Percentiles rank a stretch among this genome's conserved stretches.
These are phyloP conservation scores for Bradysia coprophila DNA, from an alignment of 1,140 invertebrate species.

Conservation along the genomic window DNA sequence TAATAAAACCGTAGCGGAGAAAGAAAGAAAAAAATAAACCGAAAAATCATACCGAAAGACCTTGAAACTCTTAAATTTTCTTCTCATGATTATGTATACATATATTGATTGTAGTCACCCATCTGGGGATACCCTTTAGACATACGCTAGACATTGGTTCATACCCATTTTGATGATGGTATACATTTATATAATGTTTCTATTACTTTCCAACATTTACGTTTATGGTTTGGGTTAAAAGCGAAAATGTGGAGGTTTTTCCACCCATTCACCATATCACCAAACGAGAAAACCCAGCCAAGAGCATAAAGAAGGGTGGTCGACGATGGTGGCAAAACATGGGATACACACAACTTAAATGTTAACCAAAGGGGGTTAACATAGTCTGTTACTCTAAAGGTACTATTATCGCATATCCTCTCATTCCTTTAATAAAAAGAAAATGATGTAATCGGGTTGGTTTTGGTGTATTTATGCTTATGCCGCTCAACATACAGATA, in stretches of 20 bases:
- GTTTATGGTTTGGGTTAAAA: neutral
- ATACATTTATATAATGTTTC: neutral
- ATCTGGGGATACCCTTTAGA: neutral
- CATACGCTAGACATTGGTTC: neutral
- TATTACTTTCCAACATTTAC: neutral
- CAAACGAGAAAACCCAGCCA: no score
- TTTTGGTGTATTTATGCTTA: no score
- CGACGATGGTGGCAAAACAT: neutral
- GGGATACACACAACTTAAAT: no score
- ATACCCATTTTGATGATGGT: neutral
- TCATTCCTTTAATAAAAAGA: neutral
- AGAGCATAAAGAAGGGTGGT: neutral
- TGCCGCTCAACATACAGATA: no score
- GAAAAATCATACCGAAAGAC: no score
- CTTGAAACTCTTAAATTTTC: conserved; percentile 1
- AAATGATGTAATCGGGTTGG: neutral
- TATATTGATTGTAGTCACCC: neutral
- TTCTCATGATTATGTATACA: no score
- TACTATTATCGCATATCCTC: neutral
- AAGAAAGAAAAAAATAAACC: no score
- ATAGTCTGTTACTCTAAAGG: neutral
- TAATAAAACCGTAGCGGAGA: no score
- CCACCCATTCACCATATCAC: no score
- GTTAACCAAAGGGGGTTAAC: neutral
- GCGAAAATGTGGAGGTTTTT: no score